Conservation (phyloP, 53 echinoderm and acorn worm genomes). For the Zoroaster sp. region DNA sequence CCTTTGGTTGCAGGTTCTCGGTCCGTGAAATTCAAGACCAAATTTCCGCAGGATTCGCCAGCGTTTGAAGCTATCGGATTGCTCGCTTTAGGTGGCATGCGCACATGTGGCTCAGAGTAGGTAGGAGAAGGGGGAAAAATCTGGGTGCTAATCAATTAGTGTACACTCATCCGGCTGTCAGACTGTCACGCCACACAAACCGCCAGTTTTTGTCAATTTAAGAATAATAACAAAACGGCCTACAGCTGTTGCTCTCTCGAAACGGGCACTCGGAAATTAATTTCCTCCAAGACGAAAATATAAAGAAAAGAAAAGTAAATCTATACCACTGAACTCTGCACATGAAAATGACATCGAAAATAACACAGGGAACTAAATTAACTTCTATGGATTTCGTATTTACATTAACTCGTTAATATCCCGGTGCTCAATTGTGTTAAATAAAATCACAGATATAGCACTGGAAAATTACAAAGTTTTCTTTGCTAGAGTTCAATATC, state of each 20-base stretch:
- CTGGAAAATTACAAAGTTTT: too few relatives aligned
- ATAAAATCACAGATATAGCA: too few relatives aligned
- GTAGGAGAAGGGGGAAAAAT: background rate
- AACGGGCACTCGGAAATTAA: slow-evolving; percentile 26
- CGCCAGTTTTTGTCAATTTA: slow-evolving; percentile 21
- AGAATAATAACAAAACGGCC: slow-evolving; percentile 55
- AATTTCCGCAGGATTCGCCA: slow-evolving; percentile 42
- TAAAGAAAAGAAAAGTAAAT: too few relatives aligned
- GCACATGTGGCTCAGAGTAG: slow-evolving; percentile 19
- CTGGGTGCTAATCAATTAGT: slow-evolving; percentile 38
- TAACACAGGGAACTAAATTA: too few relatives aligned
- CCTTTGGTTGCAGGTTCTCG: background rate
- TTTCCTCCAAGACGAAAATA: slow-evolving; percentile 19
- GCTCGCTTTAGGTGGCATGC: slow-evolving; percentile 46
- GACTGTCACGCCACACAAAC: background rate
- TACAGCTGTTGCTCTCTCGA: slow-evolving; percentile 2
- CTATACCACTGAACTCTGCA: too few relatives aligned
- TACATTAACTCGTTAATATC: too few relatives aligned
- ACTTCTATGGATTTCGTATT: too few relatives aligned
- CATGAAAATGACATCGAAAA: too few relatives aligned
- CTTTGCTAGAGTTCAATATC: too few relatives aligned
- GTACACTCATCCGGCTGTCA: background rate
- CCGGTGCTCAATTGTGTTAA: too few relatives aligned
- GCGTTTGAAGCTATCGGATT: slow-evolving; percentile 17
- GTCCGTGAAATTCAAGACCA: slow-evolving; percentile 32